A percentile compares a stretch with the other conserved stretches of the same genome.
Evolutionary conservation across 2,797 vertebrate species (phyloP).

Genomic region (Hydrolagus colliei): DNA sequence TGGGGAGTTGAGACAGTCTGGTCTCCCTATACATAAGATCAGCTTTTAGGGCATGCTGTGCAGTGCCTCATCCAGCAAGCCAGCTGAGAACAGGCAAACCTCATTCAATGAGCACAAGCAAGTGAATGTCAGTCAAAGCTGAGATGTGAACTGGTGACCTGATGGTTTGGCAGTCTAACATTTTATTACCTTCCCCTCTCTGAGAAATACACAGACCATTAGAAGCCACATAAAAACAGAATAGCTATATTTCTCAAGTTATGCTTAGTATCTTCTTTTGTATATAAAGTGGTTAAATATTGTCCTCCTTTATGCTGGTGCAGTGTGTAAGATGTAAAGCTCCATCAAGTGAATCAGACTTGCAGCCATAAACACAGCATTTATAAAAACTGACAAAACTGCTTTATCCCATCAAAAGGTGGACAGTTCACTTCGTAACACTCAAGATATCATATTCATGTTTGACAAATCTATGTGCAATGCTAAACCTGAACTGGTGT

Average conservation of each 20-base stretch:
- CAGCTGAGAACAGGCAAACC: background rate
- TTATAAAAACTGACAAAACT: constrained; percentile 22
- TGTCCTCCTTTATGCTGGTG: constrained; percentile 6
- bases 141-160: background rate
- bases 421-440: constrained; percentile 12
- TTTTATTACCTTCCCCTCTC: background rate
- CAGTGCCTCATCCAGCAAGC: background rate
- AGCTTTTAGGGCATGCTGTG: background rate
- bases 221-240: background rate
- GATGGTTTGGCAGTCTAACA: background rate
- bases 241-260: too few relatives aligned
- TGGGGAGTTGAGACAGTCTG: background rate
- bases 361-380: background rate
- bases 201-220: background rate
- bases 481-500: background rate
- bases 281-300: background rate
- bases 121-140: too few relatives aligned
- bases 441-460: constrained; percentile 18
- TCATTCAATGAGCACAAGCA: background rate
- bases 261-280: background rate
- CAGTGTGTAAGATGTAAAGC: constrained; percentile 18
- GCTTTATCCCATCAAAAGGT: constrained; percentile 23
- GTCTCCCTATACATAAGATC: too few relatives aligned
- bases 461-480: background rate
- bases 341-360: background rate